Evolutionary conservation across 2,113 vertebrate genomes (phyloP).

Genomic region (Amia ocellicauda): DNA sequence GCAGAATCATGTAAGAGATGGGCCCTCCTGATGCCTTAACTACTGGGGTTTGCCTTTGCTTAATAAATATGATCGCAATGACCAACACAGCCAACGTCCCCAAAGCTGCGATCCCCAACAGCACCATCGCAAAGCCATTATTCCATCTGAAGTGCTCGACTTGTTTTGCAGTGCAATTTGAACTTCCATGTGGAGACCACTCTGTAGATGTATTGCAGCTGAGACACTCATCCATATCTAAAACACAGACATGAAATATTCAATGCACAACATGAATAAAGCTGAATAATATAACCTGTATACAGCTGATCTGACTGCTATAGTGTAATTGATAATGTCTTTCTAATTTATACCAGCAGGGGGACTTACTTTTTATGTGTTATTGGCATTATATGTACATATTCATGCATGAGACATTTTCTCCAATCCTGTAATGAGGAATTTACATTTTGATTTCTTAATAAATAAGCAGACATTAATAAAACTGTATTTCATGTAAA

Average conservation of each 20-base stretch:
- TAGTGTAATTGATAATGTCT: too few relatives aligned
- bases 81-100: slow-evolving; percentile 66
- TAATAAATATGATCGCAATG: slow-evolving; percentile 73
- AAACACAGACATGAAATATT: slow-evolving; percentile 18
- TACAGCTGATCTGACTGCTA: too few relatives aligned
- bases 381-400: too few relatives aligned
- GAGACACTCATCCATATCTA: slow-evolving; percentile 80
- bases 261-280: neutral
- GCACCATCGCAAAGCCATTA: slow-evolving; percentile 71
- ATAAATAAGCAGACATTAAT: too few relatives aligned
- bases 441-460: too few relatives aligned
- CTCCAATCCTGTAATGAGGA: too few relatives aligned
- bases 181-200: slow-evolving; percentile 72
- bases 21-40: slow-evolving; percentile 77
- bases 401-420: too few relatives aligned
- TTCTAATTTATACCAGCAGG: too few relatives aligned
- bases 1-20: slow-evolving; percentile 76
- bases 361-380: too few relatives aligned
- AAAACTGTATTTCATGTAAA: too few relatives aligned
- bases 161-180: slow-evolving; percentile 62
- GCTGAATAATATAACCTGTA: too few relatives aligned
- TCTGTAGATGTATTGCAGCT: slow-evolving; percentile 65
- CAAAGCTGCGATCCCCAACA: slow-evolving; percentile 61
- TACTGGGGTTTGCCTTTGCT: slow-evolving; percentile 67
- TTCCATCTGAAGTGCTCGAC: slow-evolving; percentile 70